These are phyloP conservation scores for Galbula dea DNA, from an alignment of 2,113 vertebrate species.

Conservation along the genomic window DNA sequence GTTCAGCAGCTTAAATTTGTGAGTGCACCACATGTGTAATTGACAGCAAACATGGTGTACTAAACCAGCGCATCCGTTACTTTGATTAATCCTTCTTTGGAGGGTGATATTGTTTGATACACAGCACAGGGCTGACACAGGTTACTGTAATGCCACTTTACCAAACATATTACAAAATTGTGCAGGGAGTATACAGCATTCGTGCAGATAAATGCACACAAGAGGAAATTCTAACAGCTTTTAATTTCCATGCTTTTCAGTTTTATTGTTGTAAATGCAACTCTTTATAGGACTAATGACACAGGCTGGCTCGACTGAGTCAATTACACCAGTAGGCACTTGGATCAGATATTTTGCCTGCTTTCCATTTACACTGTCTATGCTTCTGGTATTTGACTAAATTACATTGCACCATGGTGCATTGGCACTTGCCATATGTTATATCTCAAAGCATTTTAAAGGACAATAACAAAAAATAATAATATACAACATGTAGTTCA, in stretches of 20 bases:
- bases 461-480: slow-evolving; percentile 71
- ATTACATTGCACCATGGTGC: slow-evolving; percentile 71
- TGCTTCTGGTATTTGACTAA: slow-evolving; percentile 76
- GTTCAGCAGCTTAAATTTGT: background rate
- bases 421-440: slow-evolving; percentile 66
- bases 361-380: slow-evolving; percentile 65
- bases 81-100: slow-evolving; percentile 62
- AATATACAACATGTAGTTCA: slow-evolving; percentile 44
- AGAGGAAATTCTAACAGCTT: slow-evolving; percentile 80
- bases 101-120: slow-evolving; percentile 64
- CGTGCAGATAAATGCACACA: slow-evolving; percentile 75
- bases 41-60: slow-evolving; percentile 14
- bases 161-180: slow-evolving; percentile 70
- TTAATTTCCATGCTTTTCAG: slow-evolving; percentile 83
- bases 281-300: slow-evolving; percentile 78
- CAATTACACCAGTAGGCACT: slow-evolving; percentile 77
- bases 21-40: background rate
- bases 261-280: slow-evolving; percentile 83
- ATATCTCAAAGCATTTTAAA: slow-evolving; percentile 66
- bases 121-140: slow-evolving; percentile 63
- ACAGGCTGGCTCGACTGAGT: slow-evolving; percentile 72
- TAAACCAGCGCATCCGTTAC: background rate
- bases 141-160: slow-evolving; percentile 67
- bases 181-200: slow-evolving; percentile 58
- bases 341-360: slow-evolving; percentile 74